Evolutionary conservation across 2,888 invertebrate genomes (phyloP).

Genomic region (Amphipyra berbera): DNA sequence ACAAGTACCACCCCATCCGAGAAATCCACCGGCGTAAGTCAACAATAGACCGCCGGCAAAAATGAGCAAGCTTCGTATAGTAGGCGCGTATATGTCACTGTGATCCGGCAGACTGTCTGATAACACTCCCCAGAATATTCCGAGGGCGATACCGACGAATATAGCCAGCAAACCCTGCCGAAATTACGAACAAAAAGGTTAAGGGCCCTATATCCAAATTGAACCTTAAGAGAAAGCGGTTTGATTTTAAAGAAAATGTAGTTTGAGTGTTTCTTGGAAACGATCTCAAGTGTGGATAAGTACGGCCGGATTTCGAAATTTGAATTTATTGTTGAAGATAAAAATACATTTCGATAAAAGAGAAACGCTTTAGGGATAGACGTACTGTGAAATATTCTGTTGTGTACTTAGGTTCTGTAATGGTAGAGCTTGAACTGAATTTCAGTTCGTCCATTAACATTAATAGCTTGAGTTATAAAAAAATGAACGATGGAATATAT

Average conservation of each 20-base stretch:
- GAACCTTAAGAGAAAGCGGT: slow-evolving; percentile 50
- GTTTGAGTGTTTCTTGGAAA: slow-evolving; percentile 46
- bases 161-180: slow-evolving; percentile 81
- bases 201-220: slow-evolving; percentile 42
- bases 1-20: slow-evolving; percentile 86
- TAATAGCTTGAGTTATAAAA: slow-evolving; percentile 23
- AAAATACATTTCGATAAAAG: slow-evolving; percentile 43
- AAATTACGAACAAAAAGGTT: slow-evolving; percentile 56
- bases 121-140: slow-evolving; percentile 81
- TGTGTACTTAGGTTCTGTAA: slow-evolving; percentile 26
- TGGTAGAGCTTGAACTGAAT: slow-evolving; percentile 28
- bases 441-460: slow-evolving; percentile 27
- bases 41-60: slow-evolving; percentile 79
- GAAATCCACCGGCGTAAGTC: slow-evolving; percentile 75
- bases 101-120: slow-evolving; percentile 81
- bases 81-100: slow-evolving; percentile 79
- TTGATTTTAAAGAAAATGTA: slow-evolving; percentile 52
- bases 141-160: slow-evolving; percentile 78
- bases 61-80: slow-evolving; percentile 80
- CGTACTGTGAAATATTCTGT: slow-evolving; percentile 18
- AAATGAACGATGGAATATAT: slow-evolving; percentile 21
- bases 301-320: slow-evolving; percentile 46
- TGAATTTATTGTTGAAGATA: slow-evolving; percentile 45
- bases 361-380: slow-evolving; percentile 36
- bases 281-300: slow-evolving; percentile 46